A percentile compares a stretch with the other conserved stretches of the same genome.
Conservation (phyloP, 2,113 vertebrate genomes). For the Ptychochromis oligacanthus region DNA sequence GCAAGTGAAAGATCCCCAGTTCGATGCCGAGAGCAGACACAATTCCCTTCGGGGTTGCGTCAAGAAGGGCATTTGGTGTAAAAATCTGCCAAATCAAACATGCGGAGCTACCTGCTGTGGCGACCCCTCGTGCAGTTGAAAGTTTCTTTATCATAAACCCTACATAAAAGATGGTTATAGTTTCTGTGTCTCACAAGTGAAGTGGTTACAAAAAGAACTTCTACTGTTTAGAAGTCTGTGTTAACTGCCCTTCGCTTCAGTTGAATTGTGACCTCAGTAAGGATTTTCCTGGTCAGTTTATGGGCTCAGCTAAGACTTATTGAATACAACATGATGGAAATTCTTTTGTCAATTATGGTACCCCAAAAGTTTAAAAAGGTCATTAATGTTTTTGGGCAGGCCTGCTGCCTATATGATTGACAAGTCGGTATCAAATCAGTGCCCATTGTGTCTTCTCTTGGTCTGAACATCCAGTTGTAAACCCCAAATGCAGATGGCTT, state of each 20-base stretch:
- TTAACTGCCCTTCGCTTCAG: background rate
- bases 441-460: background rate
- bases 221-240: background rate
- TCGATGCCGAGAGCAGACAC: too few relatives aligned
- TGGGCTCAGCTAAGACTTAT: background rate
- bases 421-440: background rate
- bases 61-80: too few relatives aligned
- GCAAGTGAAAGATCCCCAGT: too few relatives aligned
- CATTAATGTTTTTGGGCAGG: background rate
- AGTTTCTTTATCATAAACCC: background rate
- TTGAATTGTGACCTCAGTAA: background rate
- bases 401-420: background rate
- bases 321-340: background rate
- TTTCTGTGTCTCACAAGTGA: background rate
- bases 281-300: background rate
- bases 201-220: background rate
- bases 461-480: background rate
- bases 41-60: too few relatives aligned
- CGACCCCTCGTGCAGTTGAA: too few relatives aligned
- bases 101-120: too few relatives aligned
- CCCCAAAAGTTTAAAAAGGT: background rate
- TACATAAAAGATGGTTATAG: background rate
- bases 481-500: background rate
- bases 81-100: too few relatives aligned
- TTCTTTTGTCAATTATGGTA: background rate